Base-by-base conservation (phyloP, 2,113 vertebrate species). In the Desmodus rotundus region DNA sequence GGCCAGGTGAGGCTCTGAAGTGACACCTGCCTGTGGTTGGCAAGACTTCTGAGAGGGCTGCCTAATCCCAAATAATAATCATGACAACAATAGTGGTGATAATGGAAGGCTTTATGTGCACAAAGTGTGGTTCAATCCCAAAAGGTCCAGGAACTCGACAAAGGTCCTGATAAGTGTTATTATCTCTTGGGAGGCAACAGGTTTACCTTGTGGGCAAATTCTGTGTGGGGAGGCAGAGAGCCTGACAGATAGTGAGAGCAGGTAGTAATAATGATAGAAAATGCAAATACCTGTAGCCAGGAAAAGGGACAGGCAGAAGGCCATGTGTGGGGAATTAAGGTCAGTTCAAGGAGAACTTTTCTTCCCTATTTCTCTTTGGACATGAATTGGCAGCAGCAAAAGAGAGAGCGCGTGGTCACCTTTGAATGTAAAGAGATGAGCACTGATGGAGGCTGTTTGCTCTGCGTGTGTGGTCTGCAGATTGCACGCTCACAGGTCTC, bases 41-140 rank as follows among this genome's bases (percentile, higher is more conserved):
- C 97, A 96, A 89, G 91, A 94, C 96, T 97, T 98, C 95, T 97
- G 86, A 97, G 93, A 93, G 38, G n/a, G 65, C 89, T 92, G 76
- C 52, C 10, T 97, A 98, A 98, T 96, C 96, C 96, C 50, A 56
- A 95, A 93, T 92, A 93, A 97, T 97, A 95, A 97, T 87, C 47
- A 91, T 67, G 91, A 65, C 89, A 96, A 84, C 87, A 93, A 81
- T 84, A 85, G 96, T 47, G 50, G 28, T 17, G 76, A 77, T 97
- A 97, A 97, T 94, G 87, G 95, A 97, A n/a, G 96, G 91, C 95
- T 97, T 97, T 72, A 5, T 68, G 85, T 52, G 54, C 31, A n/a
- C 38, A 68, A 56, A 96, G 47, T 50, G 61, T 17, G 47, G 38
- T 86, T 93, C 89, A 58, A 54, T 91, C 83, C 74, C 78, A 16